These are phyloP conservation scores for Andrena minutula DNA, from an alignment of 2,888 invertebrate species.

Conservation along the genomic window DNA sequence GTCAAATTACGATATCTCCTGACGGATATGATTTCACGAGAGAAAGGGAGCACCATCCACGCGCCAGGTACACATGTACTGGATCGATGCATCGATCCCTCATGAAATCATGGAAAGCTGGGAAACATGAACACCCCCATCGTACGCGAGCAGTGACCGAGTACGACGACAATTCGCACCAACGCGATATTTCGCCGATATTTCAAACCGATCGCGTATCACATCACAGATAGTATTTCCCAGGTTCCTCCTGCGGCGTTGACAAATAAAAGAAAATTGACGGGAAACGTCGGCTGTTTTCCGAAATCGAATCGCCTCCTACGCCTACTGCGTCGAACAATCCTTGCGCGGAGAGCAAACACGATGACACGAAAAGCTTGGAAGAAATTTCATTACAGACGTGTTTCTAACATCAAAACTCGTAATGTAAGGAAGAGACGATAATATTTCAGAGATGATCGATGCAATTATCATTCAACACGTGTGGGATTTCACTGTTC, in stretches of 20 bases:
- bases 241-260: constrained; percentile 30
- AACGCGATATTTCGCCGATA: constrained; percentile 41
- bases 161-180: constrained; percentile 18
- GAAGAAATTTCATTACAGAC: neutral
- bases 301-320: constrained; percentile 32
- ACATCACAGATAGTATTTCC: constrained; percentile 28
- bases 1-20: constrained; percentile 6
- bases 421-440: too few relatives aligned
- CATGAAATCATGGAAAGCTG: constrained; percentile 35
- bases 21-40: constrained; percentile 15
- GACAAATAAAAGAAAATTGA: constrained; percentile 51
- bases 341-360: neutral
- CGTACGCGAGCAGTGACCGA: neutral
- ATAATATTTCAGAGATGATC: too few relatives aligned
- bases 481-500: too few relatives aligned
- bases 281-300: constrained; percentile 17
- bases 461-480: too few relatives aligned
- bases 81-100: constrained; percentile 46
- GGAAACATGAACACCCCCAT: constrained; percentile 2
- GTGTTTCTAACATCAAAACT: neutral
- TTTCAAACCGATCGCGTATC: constrained; percentile 45
- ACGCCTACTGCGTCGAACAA: neutral
- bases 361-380: neutral
- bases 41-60: neutral
- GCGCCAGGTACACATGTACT: neutral